phyloP scores from a whole-genome alignment of 2,797 vertebrate species.

The Limnodromus scolopaceus region DNA sequence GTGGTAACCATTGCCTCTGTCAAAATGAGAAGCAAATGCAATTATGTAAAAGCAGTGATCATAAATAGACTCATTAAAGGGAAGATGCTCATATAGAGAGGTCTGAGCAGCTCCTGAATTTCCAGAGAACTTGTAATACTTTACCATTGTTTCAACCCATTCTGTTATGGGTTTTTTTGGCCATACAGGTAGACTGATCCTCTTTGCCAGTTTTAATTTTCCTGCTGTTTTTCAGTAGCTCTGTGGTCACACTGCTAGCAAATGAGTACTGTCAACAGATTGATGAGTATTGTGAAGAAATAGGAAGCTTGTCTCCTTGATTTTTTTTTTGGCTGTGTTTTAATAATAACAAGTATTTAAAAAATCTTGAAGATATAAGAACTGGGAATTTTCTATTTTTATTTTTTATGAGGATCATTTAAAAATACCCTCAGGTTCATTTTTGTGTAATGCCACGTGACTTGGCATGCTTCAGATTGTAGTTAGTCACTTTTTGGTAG shows the following conservation, averaged over 20 bases:
- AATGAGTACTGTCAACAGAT: not conserved
- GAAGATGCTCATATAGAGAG: not conserved
- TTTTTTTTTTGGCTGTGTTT: not conserved
- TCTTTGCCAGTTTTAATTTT: not conserved
- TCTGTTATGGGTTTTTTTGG: not conserved
- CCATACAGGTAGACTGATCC: not conserved
- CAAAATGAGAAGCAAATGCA: not conserved
- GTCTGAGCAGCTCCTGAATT: not conserved
- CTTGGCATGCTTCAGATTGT: not conserved
- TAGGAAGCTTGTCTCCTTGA: not conserved
- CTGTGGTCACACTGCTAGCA: not conserved
- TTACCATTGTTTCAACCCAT: not conserved
- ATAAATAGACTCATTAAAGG: not conserved
- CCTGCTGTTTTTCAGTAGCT: not conserved
- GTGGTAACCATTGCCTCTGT: not conserved
- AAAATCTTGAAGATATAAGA: not conserved
- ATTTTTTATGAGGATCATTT: not conserved
- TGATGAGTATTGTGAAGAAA: not conserved
- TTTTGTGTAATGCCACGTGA: not conserved
- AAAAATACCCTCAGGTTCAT: slow-evolving; percentile 34
- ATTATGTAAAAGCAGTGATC: not conserved
- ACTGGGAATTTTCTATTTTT: not conserved
- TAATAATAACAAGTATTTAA: not conserved
- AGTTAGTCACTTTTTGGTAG: slow-evolving; percentile 52
- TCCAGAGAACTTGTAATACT: not conserved